These are phyloP conservation scores for Labeo catla DNA, from an alignment of 2,113 vertebrate genomes.

Conservation along the genomic window DNA sequence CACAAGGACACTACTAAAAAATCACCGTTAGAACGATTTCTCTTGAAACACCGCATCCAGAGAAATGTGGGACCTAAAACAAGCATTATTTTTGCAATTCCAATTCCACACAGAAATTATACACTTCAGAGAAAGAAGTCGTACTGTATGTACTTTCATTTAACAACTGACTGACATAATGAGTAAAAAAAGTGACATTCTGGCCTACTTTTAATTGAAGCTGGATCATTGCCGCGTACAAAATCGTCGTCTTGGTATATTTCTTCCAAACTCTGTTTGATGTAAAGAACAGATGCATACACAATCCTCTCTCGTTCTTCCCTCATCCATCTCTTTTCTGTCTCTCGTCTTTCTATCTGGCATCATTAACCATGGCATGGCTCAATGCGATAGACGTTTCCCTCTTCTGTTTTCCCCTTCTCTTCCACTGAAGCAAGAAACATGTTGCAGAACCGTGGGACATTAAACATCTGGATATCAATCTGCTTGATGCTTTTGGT, in stretches of 20 bases:
- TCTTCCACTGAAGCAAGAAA: slow-evolving; percentile 39
- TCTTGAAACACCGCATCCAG: neutral
- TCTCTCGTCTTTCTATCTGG: slow-evolving; percentile 40
- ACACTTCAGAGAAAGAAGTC: neutral
- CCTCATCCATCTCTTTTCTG: slow-evolving; percentile 34
- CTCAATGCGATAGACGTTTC: slow-evolving; percentile 23
- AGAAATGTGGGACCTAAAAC: neutral
- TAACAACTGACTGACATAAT: neutral
- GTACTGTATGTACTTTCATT: neutral
- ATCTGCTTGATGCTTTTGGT: slow-evolving; percentile 41
- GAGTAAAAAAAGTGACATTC: neutral
- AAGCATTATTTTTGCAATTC: neutral
- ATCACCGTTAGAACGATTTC: neutral
- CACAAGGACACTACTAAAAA: neutral
- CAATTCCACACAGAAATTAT: neutral
- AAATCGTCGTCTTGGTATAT: neutral
- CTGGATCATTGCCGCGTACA: neutral
- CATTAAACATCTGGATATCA: slow-evolving; percentile 48
- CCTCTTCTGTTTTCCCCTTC: slow-evolving; percentile 27
- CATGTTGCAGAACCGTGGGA: slow-evolving; percentile 49
- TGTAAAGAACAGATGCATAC: slow-evolving; percentile 42
- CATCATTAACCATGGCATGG: slow-evolving; percentile 47
- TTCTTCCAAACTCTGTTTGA: slow-evolving; percentile 21
- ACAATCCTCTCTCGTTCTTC: slow-evolving; percentile 23
- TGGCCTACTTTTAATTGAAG: slow-evolving; percentile 19